These are phyloP conservation scores for Conomelus anceps DNA, from an alignment of 2,888 invertebrate species.

Conservation along the genomic window DNA sequence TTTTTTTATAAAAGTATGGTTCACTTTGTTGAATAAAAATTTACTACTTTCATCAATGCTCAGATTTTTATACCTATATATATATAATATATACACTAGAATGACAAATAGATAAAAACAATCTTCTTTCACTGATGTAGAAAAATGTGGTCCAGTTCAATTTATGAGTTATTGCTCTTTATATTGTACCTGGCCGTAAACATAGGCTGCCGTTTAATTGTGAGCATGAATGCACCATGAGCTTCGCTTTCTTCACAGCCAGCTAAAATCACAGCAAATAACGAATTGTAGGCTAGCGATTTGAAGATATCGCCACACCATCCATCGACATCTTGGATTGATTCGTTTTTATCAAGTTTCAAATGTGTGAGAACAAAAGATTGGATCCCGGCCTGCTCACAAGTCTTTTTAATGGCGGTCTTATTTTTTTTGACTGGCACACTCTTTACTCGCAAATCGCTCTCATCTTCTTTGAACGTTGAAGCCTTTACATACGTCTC, in stretches of 20 bases:
- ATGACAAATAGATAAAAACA: too few species aligned
- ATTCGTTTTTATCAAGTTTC: neutral
- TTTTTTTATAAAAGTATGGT: too few species aligned
- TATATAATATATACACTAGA: too few species aligned
- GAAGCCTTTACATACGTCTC: neutral
- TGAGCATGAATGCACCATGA: neutral
- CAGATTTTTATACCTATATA: too few species aligned
- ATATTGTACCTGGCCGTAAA: neutral
- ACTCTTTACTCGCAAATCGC: neutral
- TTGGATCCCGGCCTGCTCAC: neutral
- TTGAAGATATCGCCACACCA: neutral
- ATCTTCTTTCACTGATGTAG: too few species aligned
- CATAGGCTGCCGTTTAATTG: neutral
- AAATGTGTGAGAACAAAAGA: neutral
- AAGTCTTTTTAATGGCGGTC: neutral
- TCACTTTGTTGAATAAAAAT: too few species aligned
- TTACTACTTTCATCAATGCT: too few species aligned
- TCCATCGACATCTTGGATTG: neutral
- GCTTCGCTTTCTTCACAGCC: neutral
- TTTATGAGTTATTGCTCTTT: neutral
- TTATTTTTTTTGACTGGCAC: neutral
- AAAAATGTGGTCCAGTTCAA: neutral
- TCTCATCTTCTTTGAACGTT: neutral
- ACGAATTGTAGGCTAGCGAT: neutral
- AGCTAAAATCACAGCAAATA: neutral